Conservation (phyloP, 2,888 invertebrate species). For the Ectemnius continuus region DNA sequence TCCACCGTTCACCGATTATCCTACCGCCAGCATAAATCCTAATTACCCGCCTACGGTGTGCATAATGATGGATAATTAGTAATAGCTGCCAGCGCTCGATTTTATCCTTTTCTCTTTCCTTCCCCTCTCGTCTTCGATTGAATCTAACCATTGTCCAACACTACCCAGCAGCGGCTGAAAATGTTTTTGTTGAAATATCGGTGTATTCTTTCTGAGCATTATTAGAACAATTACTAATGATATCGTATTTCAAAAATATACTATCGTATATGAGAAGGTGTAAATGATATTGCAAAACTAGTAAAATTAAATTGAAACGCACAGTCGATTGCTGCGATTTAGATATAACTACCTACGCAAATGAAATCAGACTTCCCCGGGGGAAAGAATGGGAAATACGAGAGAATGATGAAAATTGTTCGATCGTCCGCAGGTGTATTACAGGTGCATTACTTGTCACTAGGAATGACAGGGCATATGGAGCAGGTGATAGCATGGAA, state of each 20-base stretch:
- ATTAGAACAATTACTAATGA: too few relatives aligned
- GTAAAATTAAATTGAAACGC: too few relatives aligned
- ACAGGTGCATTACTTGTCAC: conserved; percentile 60
- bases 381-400: not conserved
- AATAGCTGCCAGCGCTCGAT: conserved; percentile 50
- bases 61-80: conserved; percentile 72
- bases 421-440: conserved; percentile 58
- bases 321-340: too few relatives aligned
- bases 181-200: too few relatives aligned
- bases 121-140: not conserved
- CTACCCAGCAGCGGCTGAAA: too few relatives aligned
- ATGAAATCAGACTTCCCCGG: too few relatives aligned
- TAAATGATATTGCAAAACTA: too few relatives aligned
- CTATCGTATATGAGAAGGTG: too few relatives aligned
- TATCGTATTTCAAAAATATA: too few relatives aligned
- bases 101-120: conserved; percentile 28
- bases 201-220: too few relatives aligned
- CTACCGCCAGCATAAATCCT: conserved; percentile 68
- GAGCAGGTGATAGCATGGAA: conserved; percentile 56
- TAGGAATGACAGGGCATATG: conserved; percentile 52
- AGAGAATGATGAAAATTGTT: conserved; percentile 46
- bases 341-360: too few relatives aligned
- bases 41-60: conserved; percentile 68
- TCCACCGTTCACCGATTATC: conserved; percentile 62
- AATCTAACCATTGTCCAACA: not conserved